Evolutionary conservation across 2,113 vertebrate genomes (phyloP), one percentile per base, ranked within the genome.

Genomic region (Odocoileus virginianus): DNA sequence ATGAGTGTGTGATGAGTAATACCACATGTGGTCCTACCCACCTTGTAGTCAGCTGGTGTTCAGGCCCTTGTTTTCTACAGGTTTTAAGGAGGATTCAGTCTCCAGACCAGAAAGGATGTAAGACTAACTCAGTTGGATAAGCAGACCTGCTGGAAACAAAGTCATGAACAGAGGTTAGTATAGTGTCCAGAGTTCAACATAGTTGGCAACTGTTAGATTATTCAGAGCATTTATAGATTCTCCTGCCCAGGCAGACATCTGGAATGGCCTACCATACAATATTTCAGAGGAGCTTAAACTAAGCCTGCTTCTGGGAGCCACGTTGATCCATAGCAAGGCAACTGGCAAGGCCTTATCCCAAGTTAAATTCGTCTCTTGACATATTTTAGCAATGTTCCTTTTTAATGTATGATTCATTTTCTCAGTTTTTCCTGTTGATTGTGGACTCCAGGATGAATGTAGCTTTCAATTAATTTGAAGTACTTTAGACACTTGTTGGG

Each of bases 201-300:
- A 50, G 19, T 79, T 47, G 43, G 76, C 76, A 79, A 79, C 76
- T 79, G 15, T 30, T 79, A 47, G 45, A 47, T 30, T 30, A 9
- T 79, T 79, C 76, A 79, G 45, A 79, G 76, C 45, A 19, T 50
- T 79, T 79, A 30, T 30, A 79, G 27, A 50, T 30, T 79, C 27
- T 47, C 27, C 2, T 0, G 0, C 45, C 45, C 1, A 30, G 27
- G 43, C 8, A 47, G 76, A 79, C 43, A 47, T 8, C 76, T 47
- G 76, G 76, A 79, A 45, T 47, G 76, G 9, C 43, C 43, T 79
- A 79, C 15, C 43, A 47, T 47, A 47, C 76, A 47, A 30, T 79
- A 47, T 30, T 47, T 79, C 76, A 47, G 47, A 47, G 76, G 15
- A 47, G 76, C 4, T 9, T 30, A 47, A 11, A 17, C 47, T 79